Evolutionary conservation across 2,113 vertebrate species (phyloP).

Genomic region (Hepsetus odoe): DNA sequence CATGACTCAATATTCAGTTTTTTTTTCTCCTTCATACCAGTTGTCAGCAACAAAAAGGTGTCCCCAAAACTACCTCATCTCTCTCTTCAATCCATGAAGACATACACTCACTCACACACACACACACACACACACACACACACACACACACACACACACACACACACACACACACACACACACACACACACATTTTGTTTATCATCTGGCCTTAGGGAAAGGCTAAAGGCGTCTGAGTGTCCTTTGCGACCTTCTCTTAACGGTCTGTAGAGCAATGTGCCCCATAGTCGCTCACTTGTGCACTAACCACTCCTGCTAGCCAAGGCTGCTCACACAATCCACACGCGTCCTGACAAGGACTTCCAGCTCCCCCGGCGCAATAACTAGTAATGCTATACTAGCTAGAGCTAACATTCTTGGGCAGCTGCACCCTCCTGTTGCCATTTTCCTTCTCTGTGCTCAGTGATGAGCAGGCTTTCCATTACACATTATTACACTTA

Average conservation of each 20-base stretch:
- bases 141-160: conserved; percentile 25
- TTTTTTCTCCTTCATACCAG: background rate
- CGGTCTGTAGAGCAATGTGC: conserved; percentile 63
- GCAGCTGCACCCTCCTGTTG: conserved; percentile 47
- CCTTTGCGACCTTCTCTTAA: conserved; percentile 59
- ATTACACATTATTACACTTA: background rate
- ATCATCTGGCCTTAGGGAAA: background rate
- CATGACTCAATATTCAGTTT: too few species aligned
- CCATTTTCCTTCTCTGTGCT: conserved; percentile 22
- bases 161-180: conserved; percentile 29
- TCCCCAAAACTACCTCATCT: conserved; percentile 21
- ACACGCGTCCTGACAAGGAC: conserved; percentile 32
- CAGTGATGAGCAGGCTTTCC: conserved; percentile 16
- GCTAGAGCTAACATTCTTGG: conserved; percentile 18
- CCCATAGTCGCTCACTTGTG: conserved; percentile 57
- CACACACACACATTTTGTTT: conserved; percentile 18
- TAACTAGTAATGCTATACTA: conserved; percentile 28
- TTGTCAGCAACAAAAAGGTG: background rate
- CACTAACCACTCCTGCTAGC: conserved; percentile 35
- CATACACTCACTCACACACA: conserved; percentile 21
- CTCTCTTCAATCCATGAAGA: background rate
- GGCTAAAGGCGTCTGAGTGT: conserved; percentile 51
- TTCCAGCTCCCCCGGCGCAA: conserved; percentile 25
- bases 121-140: conserved; percentile 29
- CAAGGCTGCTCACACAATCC: conserved; percentile 53